Conservation (phyloP, 1,140 invertebrate genomes). For the Aplysia californica region DNA sequence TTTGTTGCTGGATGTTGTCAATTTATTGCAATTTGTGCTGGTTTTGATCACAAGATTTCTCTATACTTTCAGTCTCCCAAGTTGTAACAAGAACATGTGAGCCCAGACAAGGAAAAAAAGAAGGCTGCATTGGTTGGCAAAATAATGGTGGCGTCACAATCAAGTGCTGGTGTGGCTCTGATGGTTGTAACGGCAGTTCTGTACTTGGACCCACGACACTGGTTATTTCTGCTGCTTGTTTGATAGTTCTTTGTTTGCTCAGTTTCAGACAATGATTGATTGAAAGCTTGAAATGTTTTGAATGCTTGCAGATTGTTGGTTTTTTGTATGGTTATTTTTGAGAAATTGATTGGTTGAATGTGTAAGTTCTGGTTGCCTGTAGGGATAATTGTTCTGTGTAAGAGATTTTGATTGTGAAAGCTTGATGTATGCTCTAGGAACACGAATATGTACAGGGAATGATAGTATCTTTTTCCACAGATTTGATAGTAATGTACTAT, state of each 20-base stretch:
- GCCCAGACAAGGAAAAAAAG: constrained; percentile 21
- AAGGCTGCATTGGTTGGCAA: constrained; percentile 28
- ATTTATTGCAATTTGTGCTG: too few species aligned
- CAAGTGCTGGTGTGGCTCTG: constrained; percentile 33
- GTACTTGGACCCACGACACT: constrained; percentile 1
- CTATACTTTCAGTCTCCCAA: constrained; percentile 40
- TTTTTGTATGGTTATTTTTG: too few species aligned
- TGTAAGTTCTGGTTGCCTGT: background rate
- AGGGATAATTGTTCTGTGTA: background rate
- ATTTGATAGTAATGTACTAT: too few species aligned
- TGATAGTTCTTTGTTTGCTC: too few species aligned
- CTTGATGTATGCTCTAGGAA: too few species aligned
- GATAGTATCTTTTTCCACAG: too few species aligned
- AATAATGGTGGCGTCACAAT: constrained; percentile 30
- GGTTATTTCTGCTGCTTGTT: too few species aligned
- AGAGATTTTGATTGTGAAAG: too few species aligned
- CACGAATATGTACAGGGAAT: too few species aligned
- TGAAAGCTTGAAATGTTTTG: background rate
- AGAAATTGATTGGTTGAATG: background rate
- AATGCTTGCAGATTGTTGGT: background rate
- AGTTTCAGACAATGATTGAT: too few species aligned
- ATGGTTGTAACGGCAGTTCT: constrained; percentile 30
- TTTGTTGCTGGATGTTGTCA: too few species aligned
- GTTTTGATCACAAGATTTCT: too few species aligned
- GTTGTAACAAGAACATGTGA: constrained; percentile 41